Evolutionary conservation across 2,888 invertebrate genomes (phyloP), one percentile per base, ranked within the genome.

Genomic region (Ophonus ardosiacus): DNA sequence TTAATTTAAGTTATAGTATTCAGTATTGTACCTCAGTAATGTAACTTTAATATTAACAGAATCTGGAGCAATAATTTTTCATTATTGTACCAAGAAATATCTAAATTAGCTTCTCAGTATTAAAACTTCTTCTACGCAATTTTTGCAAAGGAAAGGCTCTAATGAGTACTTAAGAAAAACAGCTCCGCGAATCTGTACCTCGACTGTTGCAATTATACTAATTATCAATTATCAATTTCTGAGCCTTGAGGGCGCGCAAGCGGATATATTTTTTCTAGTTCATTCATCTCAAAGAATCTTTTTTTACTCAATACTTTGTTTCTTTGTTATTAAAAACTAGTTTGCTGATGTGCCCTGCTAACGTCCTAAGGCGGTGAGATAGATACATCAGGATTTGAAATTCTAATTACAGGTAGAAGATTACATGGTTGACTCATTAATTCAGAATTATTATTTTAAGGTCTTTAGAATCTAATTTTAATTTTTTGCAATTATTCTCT

Each of bases 241-340:
- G 71, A 43, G 21, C 10, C 71, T 13, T 40, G 7, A 7, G 18
- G 68, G 68, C 31, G 40, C 40, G 10, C 38, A 13, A 31, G 38
- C 68, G 68, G 71, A 74, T 15, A 74, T 74, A 74, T 74, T 74
- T 74, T 74, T 74, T 43, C 43, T 8, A 15, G 15, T 68, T 31
- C 31, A 31, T 31, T 31, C 31, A 31, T 31, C 31, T 31, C 31
- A 31, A 31, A 31, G 31, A 31, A 31, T 31, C 31, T 31, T 31
- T 17, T 68, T 68, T 68, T 68, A 68, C 68, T 40, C 40, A 68
- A 68, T 68, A 68, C 68, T 68, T 68, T 68, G 40, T 68, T 68
- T 40, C 68, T 68, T 68, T 68, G 40, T 68, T 68, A 68, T 68
- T 68, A 68, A 68, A 68, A 68, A 68, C 68, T 68, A 68, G 68